Evolutionary conservation across 2,888 invertebrate genomes (phyloP).

Genomic region (Creontiades dilutus): DNA sequence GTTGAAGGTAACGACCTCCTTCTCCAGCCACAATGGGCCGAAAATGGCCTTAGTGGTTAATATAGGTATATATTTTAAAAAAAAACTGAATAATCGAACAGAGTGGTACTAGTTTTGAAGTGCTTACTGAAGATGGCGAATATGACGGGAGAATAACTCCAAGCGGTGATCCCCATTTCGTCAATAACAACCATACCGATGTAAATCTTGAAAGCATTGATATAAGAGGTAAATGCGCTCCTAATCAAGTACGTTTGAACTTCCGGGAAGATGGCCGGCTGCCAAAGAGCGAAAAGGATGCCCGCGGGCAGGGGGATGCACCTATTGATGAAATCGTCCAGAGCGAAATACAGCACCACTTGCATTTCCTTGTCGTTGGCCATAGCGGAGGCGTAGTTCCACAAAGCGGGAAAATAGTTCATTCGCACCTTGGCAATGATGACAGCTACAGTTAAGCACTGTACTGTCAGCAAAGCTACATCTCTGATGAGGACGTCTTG

Average conservation of each 20-base stretch:
- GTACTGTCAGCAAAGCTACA: background rate
- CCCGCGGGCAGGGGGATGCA: background rate
- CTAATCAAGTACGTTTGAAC: background rate
- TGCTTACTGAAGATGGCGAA: background rate
- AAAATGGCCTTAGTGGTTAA: no score
- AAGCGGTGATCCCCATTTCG: background rate
- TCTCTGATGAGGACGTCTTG: background rate
- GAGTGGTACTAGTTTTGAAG: background rate
- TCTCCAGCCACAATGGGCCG: no score
- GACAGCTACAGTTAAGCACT: background rate
- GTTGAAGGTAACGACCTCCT: no score
- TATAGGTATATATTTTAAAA: no score
- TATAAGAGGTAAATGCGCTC: background rate
- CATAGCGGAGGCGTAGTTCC: background rate
- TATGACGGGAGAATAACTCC: background rate
- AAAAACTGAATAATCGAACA: no score
- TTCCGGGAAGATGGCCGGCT: background rate
- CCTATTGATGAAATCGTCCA: background rate
- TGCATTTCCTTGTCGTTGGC: background rate
- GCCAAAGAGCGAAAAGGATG: background rate
- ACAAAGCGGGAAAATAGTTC: background rate
- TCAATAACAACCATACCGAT: background rate
- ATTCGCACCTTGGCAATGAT: background rate
- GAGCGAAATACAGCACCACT: background rate
- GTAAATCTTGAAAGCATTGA: background rate